Conservation (phyloP, 2,888 invertebrate species). For the Eugnorisma glareosa region DNA sequence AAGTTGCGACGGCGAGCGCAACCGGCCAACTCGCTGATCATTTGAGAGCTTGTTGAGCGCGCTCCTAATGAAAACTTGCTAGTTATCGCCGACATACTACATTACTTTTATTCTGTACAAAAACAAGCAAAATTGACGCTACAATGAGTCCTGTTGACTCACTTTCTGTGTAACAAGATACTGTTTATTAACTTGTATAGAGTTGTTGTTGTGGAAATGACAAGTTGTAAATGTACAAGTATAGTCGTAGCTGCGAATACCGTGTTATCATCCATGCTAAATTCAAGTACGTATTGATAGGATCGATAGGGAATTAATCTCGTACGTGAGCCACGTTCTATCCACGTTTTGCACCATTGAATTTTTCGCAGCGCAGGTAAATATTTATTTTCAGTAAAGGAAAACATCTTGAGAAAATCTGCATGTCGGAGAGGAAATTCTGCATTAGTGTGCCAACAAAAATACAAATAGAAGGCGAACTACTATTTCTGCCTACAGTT, state of each 20-base stretch:
- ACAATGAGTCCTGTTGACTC: conserved; percentile 71
- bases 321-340: conserved; percentile 69
- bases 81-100: conserved; percentile 82
- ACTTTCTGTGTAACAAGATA: conserved; percentile 66
- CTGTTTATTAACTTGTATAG: conserved; percentile 59
- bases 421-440: conserved; percentile 67
- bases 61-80: conserved; percentile 88
- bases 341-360: conserved; percentile 66
- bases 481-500: conserved; percentile 25
- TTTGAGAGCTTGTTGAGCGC: conserved; percentile 88
- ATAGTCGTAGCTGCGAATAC: not conserved
- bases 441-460: conserved; percentile 66
- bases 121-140: conserved; percentile 76
- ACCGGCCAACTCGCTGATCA: conserved; percentile 86
- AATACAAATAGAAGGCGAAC: conserved; percentile 53
- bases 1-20: conserved; percentile 86
- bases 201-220: conserved; percentile 57
- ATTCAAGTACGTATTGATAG: conserved; percentile 56
- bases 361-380: conserved; percentile 69
- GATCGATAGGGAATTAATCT: conserved; percentile 69
- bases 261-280: conserved; percentile 42
- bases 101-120: conserved; percentile 82
- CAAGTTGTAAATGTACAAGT: conserved; percentile 38
- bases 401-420: conserved; percentile 70
- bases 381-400: conserved; percentile 72